Evolutionary conservation across 2,113 vertebrate species (phyloP).

Genomic region (Centropristis striata): DNA sequence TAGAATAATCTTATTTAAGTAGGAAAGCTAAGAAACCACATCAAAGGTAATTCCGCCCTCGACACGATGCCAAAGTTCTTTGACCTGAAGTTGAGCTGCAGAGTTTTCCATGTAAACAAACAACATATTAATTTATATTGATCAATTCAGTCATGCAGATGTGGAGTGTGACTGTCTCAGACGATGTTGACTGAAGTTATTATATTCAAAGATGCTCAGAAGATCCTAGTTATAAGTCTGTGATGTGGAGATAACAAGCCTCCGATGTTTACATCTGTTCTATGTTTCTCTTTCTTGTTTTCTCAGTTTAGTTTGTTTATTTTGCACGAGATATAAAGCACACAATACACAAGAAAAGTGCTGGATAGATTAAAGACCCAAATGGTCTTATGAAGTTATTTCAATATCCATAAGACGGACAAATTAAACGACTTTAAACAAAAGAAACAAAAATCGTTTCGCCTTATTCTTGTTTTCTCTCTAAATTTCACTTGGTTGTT

Average conservation of each 20-base stretch:
- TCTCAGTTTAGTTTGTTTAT: not conserved
- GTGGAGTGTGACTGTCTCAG: not conserved
- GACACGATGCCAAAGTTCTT: constrained; percentile 15
- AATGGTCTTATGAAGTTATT: not conserved
- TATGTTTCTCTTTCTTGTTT: not conserved
- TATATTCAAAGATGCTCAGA: constrained; percentile 22
- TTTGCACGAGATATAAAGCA: not conserved
- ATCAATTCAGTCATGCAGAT: not conserved
- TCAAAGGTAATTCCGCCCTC: constrained; percentile 36
- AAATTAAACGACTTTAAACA: not conserved
- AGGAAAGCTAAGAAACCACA: constrained; percentile 39
- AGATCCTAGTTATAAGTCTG: constrained; percentile 13
- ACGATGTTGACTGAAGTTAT: not conserved
- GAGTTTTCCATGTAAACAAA: constrained; percentile 14
- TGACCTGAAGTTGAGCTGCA: constrained; percentile 23
- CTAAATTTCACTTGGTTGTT: not conserved
- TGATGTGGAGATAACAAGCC: constrained; percentile 25
- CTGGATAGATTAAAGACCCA: not conserved
- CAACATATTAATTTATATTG: not conserved
- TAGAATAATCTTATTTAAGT: constrained; percentile 42
- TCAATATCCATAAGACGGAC: not conserved
- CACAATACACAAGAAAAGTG: not conserved
- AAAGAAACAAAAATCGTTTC: not conserved
- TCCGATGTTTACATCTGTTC: not conserved
- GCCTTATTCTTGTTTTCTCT: not conserved